Base-by-base conservation (phyloP, 2,113 vertebrate species). In the Onychostoma macrolepis region DNA sequence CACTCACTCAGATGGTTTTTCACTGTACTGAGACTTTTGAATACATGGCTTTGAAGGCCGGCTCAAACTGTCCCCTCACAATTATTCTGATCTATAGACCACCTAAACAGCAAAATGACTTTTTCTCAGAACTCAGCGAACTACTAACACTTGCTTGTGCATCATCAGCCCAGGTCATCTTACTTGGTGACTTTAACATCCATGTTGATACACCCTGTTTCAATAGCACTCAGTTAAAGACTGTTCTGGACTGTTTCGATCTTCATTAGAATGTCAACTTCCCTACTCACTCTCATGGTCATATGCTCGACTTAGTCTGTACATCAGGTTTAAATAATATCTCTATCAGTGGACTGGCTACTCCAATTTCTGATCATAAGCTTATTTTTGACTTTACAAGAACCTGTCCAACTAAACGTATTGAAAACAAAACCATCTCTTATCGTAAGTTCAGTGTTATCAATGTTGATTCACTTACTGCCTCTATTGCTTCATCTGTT, bases 311-410 rank as follows among this genome's bases (percentile, higher is more conserved):
- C 38, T 65, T 81, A 4, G 33, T 41, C 2, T 63, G 80, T 65
- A 63, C 80, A 33, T 21, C 33, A 43, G 56, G 56, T 7, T 63
- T 26, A 10, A 81, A 81, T 81, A 36, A 81, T 63, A n/a, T 63
- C 10, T 81, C 79, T 83, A 15, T 50, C 4, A 50, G 13, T 50
- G 48, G 48, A 9, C 41, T 41, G 41, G 41, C 41, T 41, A 41
- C 8, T 41, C 41, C 36, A 38, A 38, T 38, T 38, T 48, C 45
- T 48, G 45, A 48, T 12, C 45, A 48, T 48, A 48, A 48, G 4
- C 48, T 50, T 50, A 50, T 4, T 50, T 17, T 50, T 50, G 48
- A 15, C 4, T 50, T 50, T 50, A 9, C 41, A 41, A 8, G 8
- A 50, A 50, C 15, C 4, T 50, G 0, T 4, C 13, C 13, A 50